Base-by-base conservation (phyloP, 2,113 vertebrate species). In the Mionectes macconnelli region DNA sequence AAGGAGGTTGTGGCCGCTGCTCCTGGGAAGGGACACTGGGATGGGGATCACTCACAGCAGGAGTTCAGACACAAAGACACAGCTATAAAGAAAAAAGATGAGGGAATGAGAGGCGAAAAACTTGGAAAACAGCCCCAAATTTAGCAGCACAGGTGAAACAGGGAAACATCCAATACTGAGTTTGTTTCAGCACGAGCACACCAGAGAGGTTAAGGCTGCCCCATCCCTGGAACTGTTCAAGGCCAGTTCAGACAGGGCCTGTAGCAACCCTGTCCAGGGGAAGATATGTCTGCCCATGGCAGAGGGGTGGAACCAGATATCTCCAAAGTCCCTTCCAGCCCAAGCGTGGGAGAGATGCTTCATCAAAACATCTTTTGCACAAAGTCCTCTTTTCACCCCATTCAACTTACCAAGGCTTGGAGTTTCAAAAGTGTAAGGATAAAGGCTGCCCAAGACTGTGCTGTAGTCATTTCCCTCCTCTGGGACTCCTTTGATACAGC, bases 11-110 rank as follows among this genome's bases (percentile, higher is more conserved):
- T 5, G 2, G 62, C 62, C 6, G 1, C 40, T 5, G 25, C 22
- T 21, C 6, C 83, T 4, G 42, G 42, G 42, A 25, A n/a, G 49
- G 47, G 31, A 56, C 12, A 6, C 1, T 2, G 12, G 40, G 42
- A 56, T 3, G 24, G 56, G 30, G 44, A 87, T 45, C 24, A 9
- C 3, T 1, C 0, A 2, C 0, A 1, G 55, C 47, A 21, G 22
- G 40, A 17, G 45, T 35, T 72, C 45, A 60, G 28, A 16, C 19
- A 25, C 45, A 42, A 59, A 78, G 50, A 52, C 6, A 14, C 20
- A 45, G 30, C 53, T 45, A n/a, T 31, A 30, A 37, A 49, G 24
- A 6, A 63, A 37, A 37, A 76, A 8, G 8, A 25, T 3, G 23
- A 60, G 27, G 23, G 8, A 60, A 66, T 23, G 23, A 25, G 5